Evolutionary conservation across 2,797 vertebrate genomes (phyloP), one percentile per base, ranked within the genome.

Genomic region (Gadopsis marmoratus): DNA sequence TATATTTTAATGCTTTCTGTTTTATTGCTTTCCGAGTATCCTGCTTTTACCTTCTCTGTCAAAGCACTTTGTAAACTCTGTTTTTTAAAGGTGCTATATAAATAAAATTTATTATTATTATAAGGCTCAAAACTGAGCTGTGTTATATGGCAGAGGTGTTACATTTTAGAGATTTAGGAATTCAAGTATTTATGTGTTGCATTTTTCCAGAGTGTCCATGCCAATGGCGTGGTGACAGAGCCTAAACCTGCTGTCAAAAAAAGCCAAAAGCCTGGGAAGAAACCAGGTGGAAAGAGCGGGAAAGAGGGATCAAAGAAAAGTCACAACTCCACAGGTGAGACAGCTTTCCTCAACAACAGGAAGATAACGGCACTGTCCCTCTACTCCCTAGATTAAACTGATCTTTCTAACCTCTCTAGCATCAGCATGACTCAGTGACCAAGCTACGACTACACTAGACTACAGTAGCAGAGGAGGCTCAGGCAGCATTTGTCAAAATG

Each of bases 251-350:
- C 94, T 1, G 83, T 93, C 55, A 97, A 96, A 89, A 94, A 91
- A 73, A 75, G 90, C 50, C 96, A 95, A 87, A 97, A 96, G 76
- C 53, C 93, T 13, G 94, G 86, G n/a, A 97, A 96, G 91, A 98
- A 96, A 92, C 2, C 84, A 0, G 91, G 17, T n/a, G 78, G 87
- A 23, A 95, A 93, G 17, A 93, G 66, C 26, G 81, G 87, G 51
- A 95, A 96, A 82, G 96, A 97, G 13, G 91, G 86, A 0, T 71
- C 76, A 58, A 97, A 91, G 84, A 94, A 92, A 79, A 71, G 2
- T 23, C 78, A 83, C 47, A 86, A 13, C 69, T 64, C 76, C 43
- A 86, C 76, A 81, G 88, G 93, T 93, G 65, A 81, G 69, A 45
- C 23, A 16, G n/a, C 0, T 48, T 50, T 56, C 2, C 9, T 21